These are phyloP conservation scores for Megalurothrips usitatus DNA, from an alignment of 2,888 invertebrate genomes.

Conservation along the genomic window DNA sequence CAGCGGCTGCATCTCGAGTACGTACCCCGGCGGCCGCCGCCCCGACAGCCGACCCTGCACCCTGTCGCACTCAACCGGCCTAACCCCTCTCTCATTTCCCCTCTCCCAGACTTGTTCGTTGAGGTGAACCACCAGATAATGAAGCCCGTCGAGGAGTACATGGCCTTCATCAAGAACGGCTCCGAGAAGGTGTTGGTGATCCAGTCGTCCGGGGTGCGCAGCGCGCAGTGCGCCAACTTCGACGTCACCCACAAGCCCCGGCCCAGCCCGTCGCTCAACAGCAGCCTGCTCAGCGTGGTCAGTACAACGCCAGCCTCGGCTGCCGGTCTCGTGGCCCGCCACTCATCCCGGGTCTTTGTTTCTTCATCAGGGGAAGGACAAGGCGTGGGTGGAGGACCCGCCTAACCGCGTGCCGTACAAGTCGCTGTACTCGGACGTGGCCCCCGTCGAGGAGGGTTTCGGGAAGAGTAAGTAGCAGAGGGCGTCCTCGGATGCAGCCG, in stretches of 20 bases:
- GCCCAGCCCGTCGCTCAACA: slow-evolving; percentile 56
- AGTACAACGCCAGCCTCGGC: slow-evolving; percentile 38
- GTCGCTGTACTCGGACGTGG: slow-evolving; percentile 66
- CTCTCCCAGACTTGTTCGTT: slow-evolving; percentile 70
- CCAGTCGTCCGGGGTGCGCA: slow-evolving; percentile 77
- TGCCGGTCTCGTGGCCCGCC: background rate
- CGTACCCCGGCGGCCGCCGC: slow-evolving; percentile 46
- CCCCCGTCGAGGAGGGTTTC: slow-evolving; percentile 73
- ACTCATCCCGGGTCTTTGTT: slow-evolving; percentile 20
- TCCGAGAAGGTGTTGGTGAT: slow-evolving; percentile 82
- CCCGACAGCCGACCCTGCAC: no score
- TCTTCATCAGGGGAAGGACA: slow-evolving; percentile 63
- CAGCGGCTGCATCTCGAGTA: slow-evolving; percentile 85
- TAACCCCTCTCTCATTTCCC: background rate
- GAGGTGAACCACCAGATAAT: slow-evolving; percentile 75
- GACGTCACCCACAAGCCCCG: slow-evolving; percentile 57
- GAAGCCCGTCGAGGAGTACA: slow-evolving; percentile 87
- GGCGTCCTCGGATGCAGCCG: background rate
- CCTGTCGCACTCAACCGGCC: background rate
- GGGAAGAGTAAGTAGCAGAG: slow-evolving; percentile 45
- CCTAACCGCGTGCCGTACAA: slow-evolving; percentile 71
- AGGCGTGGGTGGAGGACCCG: slow-evolving; percentile 80
- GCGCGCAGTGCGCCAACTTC: slow-evolving; percentile 80
- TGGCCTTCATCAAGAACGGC: slow-evolving; percentile 81
- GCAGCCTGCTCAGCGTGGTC: slow-evolving; percentile 54